Percentiles rank a stretch among this genome's conserved stretches.
Evolutionary conservation across 1,140 invertebrate species (phyloP).

Genomic region (Magallana gigas): DNA sequence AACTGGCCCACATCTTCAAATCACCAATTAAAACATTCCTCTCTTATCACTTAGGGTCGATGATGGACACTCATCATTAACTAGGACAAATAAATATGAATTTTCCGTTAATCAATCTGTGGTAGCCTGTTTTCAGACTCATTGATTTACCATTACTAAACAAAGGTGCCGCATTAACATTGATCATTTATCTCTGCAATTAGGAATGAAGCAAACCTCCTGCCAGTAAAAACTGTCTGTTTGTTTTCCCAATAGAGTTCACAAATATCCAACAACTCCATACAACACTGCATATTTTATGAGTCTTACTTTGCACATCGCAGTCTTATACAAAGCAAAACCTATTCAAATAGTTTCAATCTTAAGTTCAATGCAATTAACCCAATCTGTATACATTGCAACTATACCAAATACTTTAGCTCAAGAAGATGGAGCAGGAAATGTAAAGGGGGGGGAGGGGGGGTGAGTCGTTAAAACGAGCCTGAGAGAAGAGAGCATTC

Average conservation of each 20-base stretch:
- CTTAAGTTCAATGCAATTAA: too few relatives aligned
- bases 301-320: too few relatives aligned
- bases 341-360: too few relatives aligned
- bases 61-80: not conserved
- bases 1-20: too few relatives aligned
- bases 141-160: slow-evolving; percentile 17
- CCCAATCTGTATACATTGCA: too few relatives aligned
- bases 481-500: too few relatives aligned
- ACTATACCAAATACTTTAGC: too few relatives aligned
- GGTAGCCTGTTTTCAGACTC: not conserved
- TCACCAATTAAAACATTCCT: not conserved
- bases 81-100: not conserved
- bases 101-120: not conserved
- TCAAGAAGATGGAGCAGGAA: too few relatives aligned
- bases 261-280: not conserved
- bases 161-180: not conserved
- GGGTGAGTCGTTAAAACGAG: too few relatives aligned
- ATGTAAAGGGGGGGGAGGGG: too few relatives aligned
- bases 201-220: not conserved
- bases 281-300: too few relatives aligned
- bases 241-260: not conserved
- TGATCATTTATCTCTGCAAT: slow-evolving; percentile 5
- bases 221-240: not conserved
- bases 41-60: not conserved
- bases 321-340: too few relatives aligned